These are phyloP conservation scores for Hypercompe scribonia DNA, from an alignment of 2,888 invertebrate genomes.

Conservation along the genomic window DNA sequence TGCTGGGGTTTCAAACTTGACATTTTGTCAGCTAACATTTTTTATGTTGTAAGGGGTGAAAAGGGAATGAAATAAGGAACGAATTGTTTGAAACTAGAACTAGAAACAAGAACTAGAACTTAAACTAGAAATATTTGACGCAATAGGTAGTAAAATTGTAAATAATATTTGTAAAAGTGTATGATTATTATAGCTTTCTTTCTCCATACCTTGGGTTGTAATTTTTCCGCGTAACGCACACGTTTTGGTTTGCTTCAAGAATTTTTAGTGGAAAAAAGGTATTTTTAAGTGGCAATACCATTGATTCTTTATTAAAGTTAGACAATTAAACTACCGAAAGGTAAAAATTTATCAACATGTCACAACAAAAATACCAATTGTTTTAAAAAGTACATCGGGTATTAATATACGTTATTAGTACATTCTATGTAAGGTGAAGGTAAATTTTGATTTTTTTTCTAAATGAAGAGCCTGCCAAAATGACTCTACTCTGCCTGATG, in stretches of 20 bases:
- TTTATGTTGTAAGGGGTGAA: too few species aligned
- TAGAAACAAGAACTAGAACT: too few species aligned
- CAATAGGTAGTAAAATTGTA: background rate
- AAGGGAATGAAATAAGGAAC: too few species aligned
- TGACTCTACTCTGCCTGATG: too few species aligned
- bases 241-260: too few species aligned
- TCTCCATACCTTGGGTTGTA: background rate
- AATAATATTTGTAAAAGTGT: too few species aligned
- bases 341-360: background rate
- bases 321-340: background rate
- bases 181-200: background rate
- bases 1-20: too few species aligned
- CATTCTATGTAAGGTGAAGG: background rate
- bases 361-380: background rate
- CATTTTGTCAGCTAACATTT: too few species aligned
- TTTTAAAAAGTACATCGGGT: background rate
- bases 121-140: too few species aligned
- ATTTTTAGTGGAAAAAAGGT: background rate
- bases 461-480: too few species aligned
- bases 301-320: background rate
- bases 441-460: too few species aligned
- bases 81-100: too few species aligned
- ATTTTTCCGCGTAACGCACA: background rate
- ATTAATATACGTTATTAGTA: background rate
- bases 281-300: background rate